Evolutionary conservation across 2,888 invertebrate genomes (phyloP), one percentile per base, ranked within the genome.

Genomic region (Cremastinae sp.): DNA sequence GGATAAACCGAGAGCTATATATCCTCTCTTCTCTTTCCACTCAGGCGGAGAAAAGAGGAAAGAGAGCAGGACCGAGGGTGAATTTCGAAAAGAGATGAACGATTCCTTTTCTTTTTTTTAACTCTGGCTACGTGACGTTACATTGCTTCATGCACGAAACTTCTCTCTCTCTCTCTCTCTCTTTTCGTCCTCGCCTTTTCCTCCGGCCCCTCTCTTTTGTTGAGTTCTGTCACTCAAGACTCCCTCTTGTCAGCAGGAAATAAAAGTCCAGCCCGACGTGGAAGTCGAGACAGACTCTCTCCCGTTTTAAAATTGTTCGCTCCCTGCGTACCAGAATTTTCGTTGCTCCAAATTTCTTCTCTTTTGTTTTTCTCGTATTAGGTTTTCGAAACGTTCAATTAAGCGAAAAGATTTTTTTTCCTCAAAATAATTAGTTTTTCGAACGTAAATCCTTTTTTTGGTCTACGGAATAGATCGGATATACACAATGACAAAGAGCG

Each of bases 181-280:
- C 73, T 72, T 43, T 12, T 20, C 12, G 0, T 39, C 37, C 16
- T 16, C 12, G 28, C n/a, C 14, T 41, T 43, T 12, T 12, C 22
- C 16, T n/a, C 18, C 12, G 10, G 0, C n/a, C 20, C 22, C 70
- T 53, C 70, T 61, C 59, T 56, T 78, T 76, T 71, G 79, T 78
- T 78, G 80, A 81, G 74, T 68, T 78, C 76, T 68, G 81, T 81
- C 79, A 78, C 78, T 80, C 80, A 76, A 71, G 77, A 53, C 62
- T 72, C 70, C 71, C 73, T 72, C 68, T 69, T 59, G 75, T 58
- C 75, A 12, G 47, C 62, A 70, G 71, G 58, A 68, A 72, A 75
- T 78, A 80, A 79, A 81, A 79, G 72, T 74, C 61, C 61, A 53
- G 35, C 53, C 43, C 39, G 68, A 70, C 56, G 59, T 55, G 58